These are phyloP conservation scores for Chalcis sispes DNA, from an alignment of 2,888 invertebrate species.

Conservation along the genomic window DNA sequence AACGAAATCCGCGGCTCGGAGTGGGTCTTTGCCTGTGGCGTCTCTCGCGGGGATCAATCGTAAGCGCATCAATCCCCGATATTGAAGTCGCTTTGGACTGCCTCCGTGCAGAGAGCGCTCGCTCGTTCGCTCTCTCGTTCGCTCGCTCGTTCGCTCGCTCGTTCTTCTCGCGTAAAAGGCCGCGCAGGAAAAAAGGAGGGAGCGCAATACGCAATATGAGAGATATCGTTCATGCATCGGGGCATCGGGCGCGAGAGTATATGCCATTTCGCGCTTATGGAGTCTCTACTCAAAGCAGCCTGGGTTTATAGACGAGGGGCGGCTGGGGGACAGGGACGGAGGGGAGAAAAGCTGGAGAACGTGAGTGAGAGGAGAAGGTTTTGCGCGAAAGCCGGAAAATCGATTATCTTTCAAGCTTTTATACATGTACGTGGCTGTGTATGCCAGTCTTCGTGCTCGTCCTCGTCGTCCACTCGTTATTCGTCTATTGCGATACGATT, in stretches of 20 bases:
- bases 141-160: no score
- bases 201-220: constrained; percentile 69
- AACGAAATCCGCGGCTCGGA: not conserved
- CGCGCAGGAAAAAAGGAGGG: no score
- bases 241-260: constrained; percentile 5
- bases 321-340: not conserved
- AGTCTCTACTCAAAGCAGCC: no score
- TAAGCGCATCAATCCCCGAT: constrained; percentile 64
- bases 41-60: constrained; percentile 64
- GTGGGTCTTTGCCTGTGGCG: not conserved
- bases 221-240: constrained; percentile 66
- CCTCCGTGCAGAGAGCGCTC: not conserved
- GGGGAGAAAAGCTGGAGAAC: not conserved
- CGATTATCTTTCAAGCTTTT: constrained; percentile 52
- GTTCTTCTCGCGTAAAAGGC: not conserved
- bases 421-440: not conserved
- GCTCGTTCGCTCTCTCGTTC: no score
- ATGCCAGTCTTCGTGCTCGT: no score
- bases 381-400: constrained; percentile 50
- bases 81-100: constrained; percentile 48
- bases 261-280: constrained; percentile 25
- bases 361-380: not conserved
- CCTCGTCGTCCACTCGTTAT: no score
- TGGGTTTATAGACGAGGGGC: constrained; percentile 11
- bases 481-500: no score